Base-by-base conservation (phyloP, 1,140 invertebrate genomes). In the Ceratosolen solmsi region DNA sequence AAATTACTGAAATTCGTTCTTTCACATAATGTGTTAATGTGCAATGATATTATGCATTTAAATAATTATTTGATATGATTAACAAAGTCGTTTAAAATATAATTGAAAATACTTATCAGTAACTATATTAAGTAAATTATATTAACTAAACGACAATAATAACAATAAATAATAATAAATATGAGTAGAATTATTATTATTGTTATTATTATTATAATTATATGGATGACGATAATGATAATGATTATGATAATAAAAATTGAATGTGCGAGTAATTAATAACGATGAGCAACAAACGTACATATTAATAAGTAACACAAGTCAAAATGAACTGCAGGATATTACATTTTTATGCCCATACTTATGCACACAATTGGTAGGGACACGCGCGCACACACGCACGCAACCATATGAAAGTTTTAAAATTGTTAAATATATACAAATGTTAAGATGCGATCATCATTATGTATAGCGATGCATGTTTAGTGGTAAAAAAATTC, bases 261-360 rank as follows among this genome's bases (percentile, higher is more conserved):
- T 49, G 71, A 27, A 46, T 46, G n/a, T n/a, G n/a, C n/a, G n/a
- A n/a, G n/a, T n/a, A n/a, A n/a, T n/a, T n/a, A n/a, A n/a, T n/a
- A n/a, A n/a, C n/a, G 5, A 17, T 78, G 15, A 80, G 51, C n/a
- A 74, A 15, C 15, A 56, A 74, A 74, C 15, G 58, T 65, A 5
- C 36, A 74, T 65, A 74, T 74, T 60, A 80, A 80, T 58, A 51
- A 80, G 25, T 74, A 70, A 74, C 49, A 81, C 33, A n/a, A 72
- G 70, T 70, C 9, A 77, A 49, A 71, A 30, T 60, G 2, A 30
- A 46, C 25, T 38, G 75, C 58, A 80, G 27, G 54, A 70, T 17
- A 74, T 33, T 20, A 70, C 30, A 49, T 17, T 2, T 13, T 46
- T 46, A 7, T 46, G 41, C 41, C 5, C 13, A 46, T n/a, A n/a